Evolutionary conservation across 2,888 invertebrate genomes (phyloP).

Genomic region (Leptinotarsa rubiginosa): DNA sequence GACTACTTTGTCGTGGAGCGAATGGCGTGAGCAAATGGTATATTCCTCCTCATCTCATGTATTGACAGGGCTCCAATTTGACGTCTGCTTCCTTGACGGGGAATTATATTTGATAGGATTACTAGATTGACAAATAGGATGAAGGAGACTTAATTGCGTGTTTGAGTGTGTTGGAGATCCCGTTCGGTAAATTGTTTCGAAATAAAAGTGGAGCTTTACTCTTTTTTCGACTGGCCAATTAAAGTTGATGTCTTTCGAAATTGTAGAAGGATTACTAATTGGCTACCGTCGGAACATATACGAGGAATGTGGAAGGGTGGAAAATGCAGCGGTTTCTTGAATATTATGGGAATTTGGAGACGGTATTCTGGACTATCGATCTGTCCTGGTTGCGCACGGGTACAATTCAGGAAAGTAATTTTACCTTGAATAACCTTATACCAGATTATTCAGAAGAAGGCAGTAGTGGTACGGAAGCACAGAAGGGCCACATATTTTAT

Average conservation of each 20-base stretch:
- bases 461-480: no score
- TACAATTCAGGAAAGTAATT: no score
- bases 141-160: slow-evolving; percentile 63
- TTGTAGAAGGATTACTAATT: neutral
- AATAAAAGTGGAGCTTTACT: slow-evolving; percentile 38
- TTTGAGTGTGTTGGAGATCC: slow-evolving; percentile 55
- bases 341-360: no score
- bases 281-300: neutral
- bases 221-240: slow-evolving; percentile 6
- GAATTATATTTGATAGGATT: slow-evolving; percentile 66
- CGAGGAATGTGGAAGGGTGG: neutral
- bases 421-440: no score
- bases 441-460: no score
- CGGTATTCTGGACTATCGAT: no score
- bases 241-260: neutral
- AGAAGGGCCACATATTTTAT: no score
- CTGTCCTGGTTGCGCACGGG: no score
- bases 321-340: no score
- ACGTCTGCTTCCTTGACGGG: slow-evolving; percentile 61
- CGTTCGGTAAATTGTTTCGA: slow-evolving; percentile 53
- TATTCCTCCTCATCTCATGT: slow-evolving; percentile 45
- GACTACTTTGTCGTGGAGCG: slow-evolving; percentile 3
- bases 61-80: slow-evolving; percentile 65
- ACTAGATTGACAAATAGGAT: slow-evolving; percentile 66
- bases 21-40: slow-evolving; percentile 36